Evolutionary conservation across 1,140 invertebrate genomes (phyloP), one percentile per base, ranked within the genome.

Genomic region (Lithobius niger): DNA sequence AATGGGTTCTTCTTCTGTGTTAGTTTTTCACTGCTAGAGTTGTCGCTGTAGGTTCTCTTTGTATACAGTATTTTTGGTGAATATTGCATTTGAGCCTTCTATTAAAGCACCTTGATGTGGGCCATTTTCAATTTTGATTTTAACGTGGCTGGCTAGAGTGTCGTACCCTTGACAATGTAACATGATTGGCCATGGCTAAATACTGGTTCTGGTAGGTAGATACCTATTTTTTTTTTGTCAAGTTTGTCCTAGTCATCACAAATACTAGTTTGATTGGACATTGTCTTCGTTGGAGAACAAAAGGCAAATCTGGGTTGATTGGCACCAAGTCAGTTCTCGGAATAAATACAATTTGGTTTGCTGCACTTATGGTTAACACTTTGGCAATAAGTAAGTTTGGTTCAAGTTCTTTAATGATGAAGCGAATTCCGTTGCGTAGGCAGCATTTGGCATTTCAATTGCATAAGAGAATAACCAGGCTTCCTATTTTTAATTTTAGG

Each of bases 211-310:
- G 44, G 61, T 18, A 59, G 62, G 59, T 65, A 66, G 64, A 65
- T 65, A 59, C 60, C 70, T 54, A 64, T 58, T 72, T 68, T 54
- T 74, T 70, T 28, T 73, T 65, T 62, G 73, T 69, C 61, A 71
- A 68, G 62, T 79, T 76, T 60, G 74, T 76, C 43, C 74, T 74
- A 19, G 71, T 69, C 65, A 78, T 72, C n/a, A 70, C 67, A 64
- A 77, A 79, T 27, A 74, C 72, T 3, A 76, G 57, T 57, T 60
- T 56, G 26, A 72, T 55, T n/a, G n/a, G n/a, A n/a, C n/a, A n/a
- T n/a, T 26, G 68, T 54, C 74, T 67, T 57, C 64, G 58, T 18
- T 60, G 57, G 3, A 18, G n/a, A 56, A 52, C 55, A 2, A 3
- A 3, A 2, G 55, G 55, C 2, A 54, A 16, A 10, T 36, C 31